Evolutionary conservation across 2,113 vertebrate species (phyloP), one percentile per base, ranked within the genome.

Genomic region (Lagopus leucura): DNA sequence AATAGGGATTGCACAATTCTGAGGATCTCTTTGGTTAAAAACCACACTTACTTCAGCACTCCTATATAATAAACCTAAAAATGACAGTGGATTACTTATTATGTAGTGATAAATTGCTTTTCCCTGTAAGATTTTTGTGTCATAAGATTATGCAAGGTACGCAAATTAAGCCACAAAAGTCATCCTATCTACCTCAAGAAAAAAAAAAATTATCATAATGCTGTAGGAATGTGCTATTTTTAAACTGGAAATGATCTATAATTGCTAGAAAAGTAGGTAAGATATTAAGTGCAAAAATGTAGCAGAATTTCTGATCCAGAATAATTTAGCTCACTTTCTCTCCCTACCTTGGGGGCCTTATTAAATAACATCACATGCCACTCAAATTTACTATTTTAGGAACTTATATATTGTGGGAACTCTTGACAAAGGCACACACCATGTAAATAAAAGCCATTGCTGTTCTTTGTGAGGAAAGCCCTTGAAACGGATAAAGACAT

Each of bases 221-320:
- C 8, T 54, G 57, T 52, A 86, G 42, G 48, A 89, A 45, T 16
- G 66, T 12, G 14, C 11, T 91, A 64, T 79, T 96, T 95, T 94
- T 50, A 15, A 91, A 91, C 81, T 48, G 2, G 10, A 79, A 89
- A 79, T 88, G 1, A 73, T 75, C 63, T 77, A 16, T 84, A 94
- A 94, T 94, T 94, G 5, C 15, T 71, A 61, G 58, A 95, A 92
- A 24, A 76, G 20, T 67, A 88, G 69, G 57, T 82, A 76, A 85
- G 70, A 66, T 18, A 10, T 48, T 83, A 88, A 91, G 32, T 76
- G n/a, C 17, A 74, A 91, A 95, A 84, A 20, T 1, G 7, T 11
- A 75, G 47, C 6, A 75, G 21, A 86, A 73, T 45, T 83, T 93
- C 54, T 90, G 28, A 95, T 78, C 43, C 17, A 47, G 32, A 83